phyloP scores from a whole-genome alignment of 2,113 vertebrate species.

The Australoheros scitulus region DNA sequence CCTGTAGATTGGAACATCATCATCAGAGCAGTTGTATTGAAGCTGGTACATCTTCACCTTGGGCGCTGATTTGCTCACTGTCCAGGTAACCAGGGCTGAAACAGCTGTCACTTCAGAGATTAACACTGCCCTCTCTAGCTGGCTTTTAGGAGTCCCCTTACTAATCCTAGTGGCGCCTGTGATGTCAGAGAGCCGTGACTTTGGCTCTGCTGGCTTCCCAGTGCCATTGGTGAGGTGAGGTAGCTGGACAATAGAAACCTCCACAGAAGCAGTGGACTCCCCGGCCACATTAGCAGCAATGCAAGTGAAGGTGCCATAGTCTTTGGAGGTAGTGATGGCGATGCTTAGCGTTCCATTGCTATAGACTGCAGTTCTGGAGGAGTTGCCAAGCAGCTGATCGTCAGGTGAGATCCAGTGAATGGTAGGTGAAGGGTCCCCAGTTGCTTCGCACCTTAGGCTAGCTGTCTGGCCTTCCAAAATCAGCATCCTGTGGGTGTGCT shows the following conservation, averaged over 20 bases:
- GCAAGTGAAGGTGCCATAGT: conserved; percentile 93
- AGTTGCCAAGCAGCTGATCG: conserved; percentile 88
- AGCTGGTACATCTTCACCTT: conserved; percentile 97
- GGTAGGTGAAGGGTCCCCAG: conserved; percentile 89
- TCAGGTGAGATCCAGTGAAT: conserved; percentile 95
- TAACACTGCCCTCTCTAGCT: conserved; percentile 84
- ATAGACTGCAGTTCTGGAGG: conserved; percentile 85
- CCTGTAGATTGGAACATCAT: conserved; percentile 96
- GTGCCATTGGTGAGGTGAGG: conserved; percentile 91
- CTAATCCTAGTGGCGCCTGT: conserved; percentile 87
- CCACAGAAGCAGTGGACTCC: conserved; percentile 87
- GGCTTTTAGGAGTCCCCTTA: conserved; percentile 80
- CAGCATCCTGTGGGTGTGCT: conserved; percentile 90
- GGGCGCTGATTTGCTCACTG: conserved; percentile 87
- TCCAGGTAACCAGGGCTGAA: conserved; percentile 91
- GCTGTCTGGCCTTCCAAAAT: conserved; percentile 92
- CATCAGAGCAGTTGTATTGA: conserved; percentile 95
- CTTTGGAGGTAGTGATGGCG: conserved; percentile 90
- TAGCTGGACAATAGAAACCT: conserved; percentile 91
- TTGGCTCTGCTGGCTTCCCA: conserved; percentile 80
- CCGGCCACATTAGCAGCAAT: conserved; percentile 93
- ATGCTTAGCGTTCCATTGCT: conserved; percentile 93
- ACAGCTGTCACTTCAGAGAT: conserved; percentile 91
- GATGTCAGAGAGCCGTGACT: conserved; percentile 92
- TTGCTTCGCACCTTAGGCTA: conserved; percentile 89